Evolutionary conservation across 2,888 invertebrate genomes (phyloP), one percentile per base, ranked within the genome.

Genomic region (Unio pictorum): DNA sequence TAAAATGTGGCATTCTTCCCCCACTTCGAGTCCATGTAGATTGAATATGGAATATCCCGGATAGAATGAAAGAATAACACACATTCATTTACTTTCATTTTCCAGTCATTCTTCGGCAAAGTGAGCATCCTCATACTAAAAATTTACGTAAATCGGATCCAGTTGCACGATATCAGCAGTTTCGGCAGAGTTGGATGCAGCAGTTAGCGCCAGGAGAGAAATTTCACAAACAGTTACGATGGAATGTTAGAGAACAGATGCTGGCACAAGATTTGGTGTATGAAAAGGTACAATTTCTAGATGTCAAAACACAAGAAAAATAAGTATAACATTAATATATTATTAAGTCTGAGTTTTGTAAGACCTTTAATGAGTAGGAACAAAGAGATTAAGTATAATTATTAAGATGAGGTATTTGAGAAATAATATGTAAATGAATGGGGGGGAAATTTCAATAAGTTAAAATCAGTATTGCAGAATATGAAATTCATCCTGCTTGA

Each of bases 191-290:
- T 20, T 90, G 89, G 90, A 71, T 81, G 23, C 56, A 69, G 5
- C 84, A 88, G 72, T 77, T 79, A 60, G 86, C 87, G 3, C 89
- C 90, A 11, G 90, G 89, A 15, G 90, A 90, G 74, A 87, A 88
- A 70, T 73, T 76, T n/a, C 90, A 87, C 73, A 86, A 87, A 71
- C 79, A 81, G 45, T 81, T 90, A 18, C 79, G 89, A 55, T 89
- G 89, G 89, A 85, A 83, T 72, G 81, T 90, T 26, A 74, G 88
- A 64, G 89, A 87, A 76, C 86, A 88, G 71, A 88, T 90, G 88
- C 76, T 89, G 23, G 78, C 85, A 7, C 86, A 88, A 62, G 88
- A 88, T 73, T 69, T 80, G 30, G 83, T 82, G 34, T 82, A 88
- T 61, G 86, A 87, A 67, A 88, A 88, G 85, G 89, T 88, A 70